Evolutionary conservation across 2,113 vertebrate species (phyloP).

Genomic region (Microtus richardsoni): DNA sequence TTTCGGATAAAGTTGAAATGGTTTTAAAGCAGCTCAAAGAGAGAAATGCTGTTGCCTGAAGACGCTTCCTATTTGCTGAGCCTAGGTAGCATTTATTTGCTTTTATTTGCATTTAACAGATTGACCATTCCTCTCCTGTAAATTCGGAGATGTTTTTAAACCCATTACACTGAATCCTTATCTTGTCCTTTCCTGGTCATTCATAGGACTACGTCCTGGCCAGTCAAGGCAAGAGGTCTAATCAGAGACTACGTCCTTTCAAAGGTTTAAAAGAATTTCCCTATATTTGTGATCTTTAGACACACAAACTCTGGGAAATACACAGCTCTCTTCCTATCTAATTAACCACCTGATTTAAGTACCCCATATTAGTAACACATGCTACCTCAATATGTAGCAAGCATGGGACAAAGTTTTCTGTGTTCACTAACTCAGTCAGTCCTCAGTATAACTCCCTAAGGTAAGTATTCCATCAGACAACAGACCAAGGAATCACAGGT

Average conservation of each 20-base stretch:
- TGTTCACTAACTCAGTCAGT: neutral
- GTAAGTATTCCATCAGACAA: neutral
- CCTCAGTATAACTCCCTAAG: neutral
- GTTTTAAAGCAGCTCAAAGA: constrained; percentile 52
- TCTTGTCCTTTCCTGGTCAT: constrained; percentile 59
- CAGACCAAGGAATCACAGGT: neutral
- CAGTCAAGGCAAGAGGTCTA: constrained; percentile 1
- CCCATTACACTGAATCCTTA: constrained; percentile 12
- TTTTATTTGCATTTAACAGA: constrained; percentile 57
- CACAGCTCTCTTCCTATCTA: neutral
- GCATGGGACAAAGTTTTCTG: neutral
- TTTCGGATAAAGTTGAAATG: constrained; percentile 40
- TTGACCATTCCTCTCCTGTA: constrained; percentile 17
- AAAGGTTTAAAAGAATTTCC: neutral
- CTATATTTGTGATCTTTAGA: neutral
- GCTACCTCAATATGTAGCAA: neutral
- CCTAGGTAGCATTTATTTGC: constrained; percentile 15
- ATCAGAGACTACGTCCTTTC: neutral
- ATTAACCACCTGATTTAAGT: neutral
- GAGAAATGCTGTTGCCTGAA: constrained; percentile 29
- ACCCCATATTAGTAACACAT: neutral
- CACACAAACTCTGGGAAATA: neutral
- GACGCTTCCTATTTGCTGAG: constrained; percentile 27
- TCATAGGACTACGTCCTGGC: neutral
- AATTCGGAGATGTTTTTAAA: constrained; percentile 52